Base-by-base conservation (phyloP, 92 coral and sea anemone genomes). In the Umimayanthus kanabou region DNA sequence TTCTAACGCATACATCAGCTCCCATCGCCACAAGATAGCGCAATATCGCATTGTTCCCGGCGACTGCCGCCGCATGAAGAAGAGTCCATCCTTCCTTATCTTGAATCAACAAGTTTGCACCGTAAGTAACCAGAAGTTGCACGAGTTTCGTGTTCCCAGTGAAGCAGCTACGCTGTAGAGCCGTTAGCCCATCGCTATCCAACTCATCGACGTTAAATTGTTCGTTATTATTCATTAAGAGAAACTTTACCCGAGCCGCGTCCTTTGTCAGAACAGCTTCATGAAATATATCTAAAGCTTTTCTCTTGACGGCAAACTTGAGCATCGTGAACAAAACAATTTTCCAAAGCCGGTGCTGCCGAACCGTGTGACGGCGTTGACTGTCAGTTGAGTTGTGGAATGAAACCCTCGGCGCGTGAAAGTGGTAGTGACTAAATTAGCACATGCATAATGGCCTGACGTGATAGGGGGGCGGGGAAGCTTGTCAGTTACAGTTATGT, bases 41-140 rank as follows among this genome's bases (percentile, higher is more conserved):
- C 80, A 97, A 85, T 40, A 97, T 93, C 23, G 99, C 89, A 50
- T 90, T 86, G 74, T 97, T 95, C 9, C 98, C 95, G 9, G 99
- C 99, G 50, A 97, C 98, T 13, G 98, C 93, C 29, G 99, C 94
- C 0, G 99, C 99, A 58, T 97, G 99, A 72, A 97, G 85, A 3
- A 97, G 96, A 8, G 95, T 97, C 99, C 99, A 97, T 4, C 99
- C 99, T 86, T 97, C 99, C 53, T 94, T 94, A 77, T 97, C 99
- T 61, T 97, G 98, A 30, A 97, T 97, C 37, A 91, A 86, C 6
- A 97, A 64, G 71, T 97, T 94, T 15, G 99, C 99, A 22, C 98
- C 99, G 81, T 92, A 91, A 2, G 92, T 88, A 25, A 97, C 93
- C 9, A 97, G 92, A 42, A 97, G 76, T 58, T 96, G 98, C 40